These are phyloP conservation scores for Diadromus collaris DNA, from an alignment of 2,888 invertebrate species.

Conservation along the genomic window DNA sequence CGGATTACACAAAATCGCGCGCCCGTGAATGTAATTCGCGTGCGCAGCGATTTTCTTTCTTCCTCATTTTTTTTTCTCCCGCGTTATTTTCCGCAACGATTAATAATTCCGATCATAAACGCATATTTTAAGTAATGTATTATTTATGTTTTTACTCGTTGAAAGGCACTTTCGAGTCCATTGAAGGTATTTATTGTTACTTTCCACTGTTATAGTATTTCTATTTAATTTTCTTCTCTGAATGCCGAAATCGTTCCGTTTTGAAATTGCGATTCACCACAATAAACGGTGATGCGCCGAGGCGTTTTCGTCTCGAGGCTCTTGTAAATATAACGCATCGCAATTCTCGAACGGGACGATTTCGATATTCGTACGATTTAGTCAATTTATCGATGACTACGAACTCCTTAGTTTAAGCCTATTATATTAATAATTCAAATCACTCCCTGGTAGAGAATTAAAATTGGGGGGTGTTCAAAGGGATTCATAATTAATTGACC, in stretches of 20 bases:
- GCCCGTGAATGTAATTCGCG: conserved; percentile 30
- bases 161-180: conserved; percentile 66
- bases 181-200: conserved; percentile 68
- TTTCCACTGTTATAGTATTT: conserved; percentile 66
- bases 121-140: conserved; percentile 60
- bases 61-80: conserved; percentile 20
- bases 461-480: conserved; percentile 40
- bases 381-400: conserved; percentile 61
- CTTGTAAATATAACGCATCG: conserved; percentile 48
- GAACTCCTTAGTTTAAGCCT: conserved; percentile 57
- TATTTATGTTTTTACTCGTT: conserved; percentile 66
- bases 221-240: conserved; percentile 60
- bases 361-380: conserved; percentile 54
- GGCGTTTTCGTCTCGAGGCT: not conserved
- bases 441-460: conserved; percentile 49
- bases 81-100: conserved; percentile 50
- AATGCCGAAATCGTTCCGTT: conserved; percentile 52
- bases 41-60: conserved; percentile 38
- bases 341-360: conserved; percentile 20
- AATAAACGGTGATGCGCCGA: conserved; percentile 24
- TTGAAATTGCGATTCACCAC: conserved; percentile 22
- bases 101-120: conserved; percentile 53
- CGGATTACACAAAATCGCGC: conserved; percentile 22
- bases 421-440: conserved; percentile 45
- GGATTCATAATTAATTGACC: conserved; percentile 62